Base-by-base conservation (phyloP, 1,140 invertebrate species). In the Trichonephila inaurata region DNA sequence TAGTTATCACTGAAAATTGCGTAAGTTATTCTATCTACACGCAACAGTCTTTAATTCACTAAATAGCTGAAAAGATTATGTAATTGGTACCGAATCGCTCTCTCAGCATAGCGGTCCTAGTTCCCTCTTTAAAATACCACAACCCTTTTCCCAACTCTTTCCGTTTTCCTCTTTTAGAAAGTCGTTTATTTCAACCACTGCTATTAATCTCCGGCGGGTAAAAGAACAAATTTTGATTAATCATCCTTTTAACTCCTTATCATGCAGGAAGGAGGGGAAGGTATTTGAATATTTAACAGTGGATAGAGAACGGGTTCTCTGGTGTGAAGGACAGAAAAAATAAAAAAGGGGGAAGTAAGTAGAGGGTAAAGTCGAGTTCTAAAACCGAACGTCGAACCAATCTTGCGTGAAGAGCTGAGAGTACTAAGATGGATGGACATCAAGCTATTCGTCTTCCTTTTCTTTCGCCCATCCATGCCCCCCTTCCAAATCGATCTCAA, bases 241-340 rank as follows among this genome's bases (percentile, higher is more conserved):
- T 92, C 85, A 92, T 92, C 90, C 90, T 85, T 92, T 92, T 85
- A 83, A 85, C 90, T 83, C 81, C 90, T 92, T 92, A 92, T 92
- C 90, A 91, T 24, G 88, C 66, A 69, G 44, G 40, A 51, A 51
- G 58, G 88, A 77, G 51, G 64, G 28, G 28, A 61, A 82, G 72
- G 72, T 69, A 91, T 82, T 91, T 91, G 89, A 91, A 91, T 91
- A 91, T 91, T 91, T 91, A 91, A 91, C 87, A 61, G 40, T 44
- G 64, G 40, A 51, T 33, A 40, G 60, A 40, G 86, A 88, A 40
- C 40, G n/a, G 24, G 24, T 72, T 89, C 40, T 61, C 28, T 16
- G 40, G 66, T 40, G 28, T 89, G 66, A 89, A 66, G 24, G 18
- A 40, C 51, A 85, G 33, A 61, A 85, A 85, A 85, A 61, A 85